phyloP scores from a whole-genome alignment of 2,888 invertebrate genomes.

The Pasiphila rectangulata region DNA sequence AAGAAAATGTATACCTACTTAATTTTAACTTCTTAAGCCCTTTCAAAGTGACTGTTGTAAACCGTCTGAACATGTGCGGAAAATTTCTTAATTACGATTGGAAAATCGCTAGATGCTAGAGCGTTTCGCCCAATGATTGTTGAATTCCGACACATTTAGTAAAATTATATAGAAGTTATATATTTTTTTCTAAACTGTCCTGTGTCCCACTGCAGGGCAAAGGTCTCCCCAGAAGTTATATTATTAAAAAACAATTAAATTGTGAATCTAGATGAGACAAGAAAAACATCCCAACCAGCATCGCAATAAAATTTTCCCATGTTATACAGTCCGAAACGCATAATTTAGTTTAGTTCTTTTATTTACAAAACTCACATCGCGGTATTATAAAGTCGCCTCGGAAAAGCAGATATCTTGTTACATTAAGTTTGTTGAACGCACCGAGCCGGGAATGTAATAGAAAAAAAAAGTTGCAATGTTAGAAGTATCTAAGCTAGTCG shows the following conservation, averaged over 20 bases:
- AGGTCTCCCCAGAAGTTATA: no score
- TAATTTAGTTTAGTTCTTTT: slow-evolving; percentile 5
- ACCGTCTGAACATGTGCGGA: no score
- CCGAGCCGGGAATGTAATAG: slow-evolving; percentile 71
- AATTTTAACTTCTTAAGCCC: no score
- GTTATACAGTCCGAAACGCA: slow-evolving; percentile 7
- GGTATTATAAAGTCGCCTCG: slow-evolving; percentile 26
- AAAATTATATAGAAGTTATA: no score
- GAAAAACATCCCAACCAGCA: background rate
- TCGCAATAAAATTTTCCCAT: background rate
- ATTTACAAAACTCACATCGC: slow-evolving; percentile 14
- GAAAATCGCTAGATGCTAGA: no score
- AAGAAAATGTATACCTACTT: no score
- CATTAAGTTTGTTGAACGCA: slow-evolving; percentile 48
- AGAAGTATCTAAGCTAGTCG: slow-evolving; percentile 77
- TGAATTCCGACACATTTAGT: no score
- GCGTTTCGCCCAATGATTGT: no score
- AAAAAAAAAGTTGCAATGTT: slow-evolving; percentile 74
- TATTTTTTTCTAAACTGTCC: no score
- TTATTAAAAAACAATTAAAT: background rate
- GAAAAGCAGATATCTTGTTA: slow-evolving; percentile 32
- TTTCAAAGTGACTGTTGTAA: no score
- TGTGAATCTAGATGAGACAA: background rate
- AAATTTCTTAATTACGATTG: no score
- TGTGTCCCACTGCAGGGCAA: no score